phyloP scores from a whole-genome alignment of 2,113 vertebrate genomes.

The Elgaria multicarinata region DNA sequence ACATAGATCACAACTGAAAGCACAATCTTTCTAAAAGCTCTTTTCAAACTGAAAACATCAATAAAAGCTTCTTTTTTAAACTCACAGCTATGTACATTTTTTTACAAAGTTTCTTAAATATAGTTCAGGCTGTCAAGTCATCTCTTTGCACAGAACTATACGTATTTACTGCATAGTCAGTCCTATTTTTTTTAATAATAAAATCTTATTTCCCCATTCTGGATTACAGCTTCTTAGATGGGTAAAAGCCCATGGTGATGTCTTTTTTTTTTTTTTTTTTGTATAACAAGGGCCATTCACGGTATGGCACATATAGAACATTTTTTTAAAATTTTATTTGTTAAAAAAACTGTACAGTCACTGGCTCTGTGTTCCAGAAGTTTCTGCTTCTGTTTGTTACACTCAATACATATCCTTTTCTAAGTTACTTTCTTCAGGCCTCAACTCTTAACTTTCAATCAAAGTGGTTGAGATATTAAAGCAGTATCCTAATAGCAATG shows the following conservation, averaged over 20 bases:
- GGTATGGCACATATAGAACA: conserved; percentile 81
- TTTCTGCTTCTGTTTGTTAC: conserved; percentile 52
- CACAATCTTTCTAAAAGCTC: conserved; percentile 84
- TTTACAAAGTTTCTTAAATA: conserved; percentile 89
- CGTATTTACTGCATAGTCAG: conserved; percentile 78
- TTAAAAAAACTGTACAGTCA: conserved; percentile 73
- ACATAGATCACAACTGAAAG: conserved; percentile 83
- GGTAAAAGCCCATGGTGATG: conserved; percentile 69
- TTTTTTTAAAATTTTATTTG: conserved; percentile 63
- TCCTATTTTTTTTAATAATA: conserved; percentile 75
- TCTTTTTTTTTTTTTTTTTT: too few species aligned
- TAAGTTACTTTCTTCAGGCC: conserved; percentile 61
- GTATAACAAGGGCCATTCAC: conserved; percentile 72
- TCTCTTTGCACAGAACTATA: conserved; percentile 77
- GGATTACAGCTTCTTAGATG: conserved; percentile 69
- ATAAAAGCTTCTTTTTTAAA: conserved; percentile 83
- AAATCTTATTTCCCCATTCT: conserved; percentile 73
- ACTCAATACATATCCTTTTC: conserved; percentile 56
- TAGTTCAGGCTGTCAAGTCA: conserved; percentile 89
- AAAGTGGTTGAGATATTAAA: conserved; percentile 76
- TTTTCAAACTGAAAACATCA: conserved; percentile 85
- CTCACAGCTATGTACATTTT: conserved; percentile 84
- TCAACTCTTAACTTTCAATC: conserved; percentile 40
- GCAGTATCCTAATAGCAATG: conserved; percentile 76
- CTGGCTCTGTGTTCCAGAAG: conserved; percentile 72